A percentile compares a stretch with the other conserved stretches of the same genome.
Evolutionary conservation across 2,888 invertebrate genomes (phyloP).

Genomic region (Cremastinae sp.): DNA sequence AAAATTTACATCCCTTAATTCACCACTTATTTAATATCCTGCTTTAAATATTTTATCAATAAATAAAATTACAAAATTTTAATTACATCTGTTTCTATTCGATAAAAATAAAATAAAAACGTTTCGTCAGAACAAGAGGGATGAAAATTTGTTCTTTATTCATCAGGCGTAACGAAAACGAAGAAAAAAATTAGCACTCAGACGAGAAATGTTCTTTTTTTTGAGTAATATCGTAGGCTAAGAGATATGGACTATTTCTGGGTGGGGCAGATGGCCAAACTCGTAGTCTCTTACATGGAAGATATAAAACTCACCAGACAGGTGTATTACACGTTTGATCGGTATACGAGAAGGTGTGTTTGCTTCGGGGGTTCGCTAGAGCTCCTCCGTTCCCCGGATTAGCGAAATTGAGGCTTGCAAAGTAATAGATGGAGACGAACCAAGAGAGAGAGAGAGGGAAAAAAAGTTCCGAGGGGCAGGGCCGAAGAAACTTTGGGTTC

Average conservation of each 20-base stretch:
- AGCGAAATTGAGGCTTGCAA: slow-evolving; percentile 58
- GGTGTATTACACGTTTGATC: slow-evolving; percentile 6
- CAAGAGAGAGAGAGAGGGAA: not conserved
- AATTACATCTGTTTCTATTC: too few relatives aligned
- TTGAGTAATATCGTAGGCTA: slow-evolving; percentile 32
- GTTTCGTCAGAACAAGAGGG: too few relatives aligned
- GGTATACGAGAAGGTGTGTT: not conserved
- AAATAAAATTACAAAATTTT: too few relatives aligned
- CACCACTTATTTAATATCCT: too few relatives aligned
- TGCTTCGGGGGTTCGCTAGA: slow-evolving; percentile 29
- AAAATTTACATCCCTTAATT: too few relatives aligned
- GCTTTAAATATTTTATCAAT: too few relatives aligned
- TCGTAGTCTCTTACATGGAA: not conserved
- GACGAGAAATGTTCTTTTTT: slow-evolving; percentile 19
- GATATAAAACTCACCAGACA: slow-evolving; percentile 23
- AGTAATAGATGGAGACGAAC: slow-evolving; percentile 40
- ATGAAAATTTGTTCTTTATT: too few relatives aligned
- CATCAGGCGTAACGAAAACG: too few relatives aligned
- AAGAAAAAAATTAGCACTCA: not conserved
- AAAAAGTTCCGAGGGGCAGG: not conserved
- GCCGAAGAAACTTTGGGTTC: slow-evolving; percentile 14
- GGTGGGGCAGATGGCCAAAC: slow-evolving; percentile 41
- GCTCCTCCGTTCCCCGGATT: slow-evolving; percentile 42
- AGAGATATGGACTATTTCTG: slow-evolving; percentile 20
- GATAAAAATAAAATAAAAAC: too few relatives aligned